Evolutionary conservation across 2,888 invertebrate genomes (phyloP).

Genomic region (Girardia tigrina): DNA sequence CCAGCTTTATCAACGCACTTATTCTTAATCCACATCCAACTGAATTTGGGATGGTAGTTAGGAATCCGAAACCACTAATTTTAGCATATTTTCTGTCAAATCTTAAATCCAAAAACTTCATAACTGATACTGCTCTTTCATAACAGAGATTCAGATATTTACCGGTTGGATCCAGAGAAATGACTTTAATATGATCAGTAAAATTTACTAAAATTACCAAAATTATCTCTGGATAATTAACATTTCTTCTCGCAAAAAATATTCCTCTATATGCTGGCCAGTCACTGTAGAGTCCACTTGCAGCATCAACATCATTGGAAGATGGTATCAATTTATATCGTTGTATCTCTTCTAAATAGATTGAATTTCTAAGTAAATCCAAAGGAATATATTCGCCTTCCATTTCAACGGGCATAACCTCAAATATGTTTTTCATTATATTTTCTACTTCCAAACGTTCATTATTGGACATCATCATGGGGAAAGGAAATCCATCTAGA

Average conservation of each 20-base stretch:
- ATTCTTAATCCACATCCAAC: slow-evolving; percentile 24
- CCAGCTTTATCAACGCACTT: slow-evolving; percentile 3
- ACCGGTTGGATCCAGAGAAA: slow-evolving; percentile 20
- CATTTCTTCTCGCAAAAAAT: not conserved
- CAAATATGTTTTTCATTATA: not conserved
- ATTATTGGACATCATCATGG: not conserved
- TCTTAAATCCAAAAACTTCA: not conserved
- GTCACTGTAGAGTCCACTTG: not conserved
- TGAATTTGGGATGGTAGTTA: not conserved
- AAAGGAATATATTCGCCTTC: not conserved
- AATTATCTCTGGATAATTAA: not conserved
- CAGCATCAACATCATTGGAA: not conserved
- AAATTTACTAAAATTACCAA: slow-evolving; percentile 4
- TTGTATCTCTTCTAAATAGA: not conserved
- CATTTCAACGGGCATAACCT: not conserved
- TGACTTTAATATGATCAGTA: slow-evolving; percentile 9
- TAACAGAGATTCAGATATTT: not conserved
- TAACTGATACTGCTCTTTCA: not conserved
- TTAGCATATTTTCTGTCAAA: not conserved
- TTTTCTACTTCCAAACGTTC: not conserved
- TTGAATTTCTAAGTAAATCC: not conserved
- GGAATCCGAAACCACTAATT: not conserved
- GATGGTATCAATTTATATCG: slow-evolving; percentile 6
- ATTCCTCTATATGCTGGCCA: slow-evolving; percentile 14
- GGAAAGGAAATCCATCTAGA: slow-evolving; percentile 14